These are phyloP conservation scores for Lophius piscatorius DNA, from an alignment of 2,113 vertebrate genomes.

Conservation along the genomic window DNA sequence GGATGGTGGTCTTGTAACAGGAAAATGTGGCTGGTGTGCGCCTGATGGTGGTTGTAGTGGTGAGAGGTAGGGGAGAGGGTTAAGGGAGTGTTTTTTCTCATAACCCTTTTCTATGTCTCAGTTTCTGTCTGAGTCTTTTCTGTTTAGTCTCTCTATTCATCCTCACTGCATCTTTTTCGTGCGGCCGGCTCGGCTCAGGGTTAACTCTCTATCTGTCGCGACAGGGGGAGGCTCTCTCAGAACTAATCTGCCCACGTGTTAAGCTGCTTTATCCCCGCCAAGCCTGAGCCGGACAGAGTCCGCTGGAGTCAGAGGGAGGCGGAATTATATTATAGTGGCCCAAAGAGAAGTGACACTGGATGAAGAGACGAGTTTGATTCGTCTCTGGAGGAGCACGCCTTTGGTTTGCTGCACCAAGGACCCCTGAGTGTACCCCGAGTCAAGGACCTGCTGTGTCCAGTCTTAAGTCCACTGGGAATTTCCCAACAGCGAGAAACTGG, in stretches of 20 bases:
- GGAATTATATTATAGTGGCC: too few relatives aligned
- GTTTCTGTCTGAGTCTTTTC: slow-evolving; percentile 19
- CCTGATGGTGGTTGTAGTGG: too few relatives aligned
- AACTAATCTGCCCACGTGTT: slow-evolving; percentile 78
- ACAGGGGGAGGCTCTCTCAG: slow-evolving; percentile 66
- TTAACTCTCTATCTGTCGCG: slow-evolving; percentile 40
- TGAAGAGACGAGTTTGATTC: slow-evolving; percentile 11
- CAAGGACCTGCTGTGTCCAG: slow-evolving; percentile 29
- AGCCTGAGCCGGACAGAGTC: slow-evolving; percentile 49
- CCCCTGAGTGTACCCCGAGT: slow-evolving; percentile 14
- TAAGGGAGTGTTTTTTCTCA: too few relatives aligned
- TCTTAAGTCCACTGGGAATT: slow-evolving; percentile 53
- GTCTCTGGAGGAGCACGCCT: slow-evolving; percentile 4
- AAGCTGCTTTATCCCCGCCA: slow-evolving; percentile 74
- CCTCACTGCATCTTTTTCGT: background rate
- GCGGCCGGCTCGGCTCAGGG: slow-evolving; percentile 20
- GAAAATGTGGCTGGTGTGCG: too few relatives aligned
- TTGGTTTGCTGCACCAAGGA: too few relatives aligned
- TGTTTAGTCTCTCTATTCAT: background rate
- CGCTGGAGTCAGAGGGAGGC: slow-evolving; percentile 39
- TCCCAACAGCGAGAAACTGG: slow-evolving; percentile 59
- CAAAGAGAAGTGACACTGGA: slow-evolving; percentile 44
- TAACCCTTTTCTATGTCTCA: too few relatives aligned
- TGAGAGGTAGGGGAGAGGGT: too few relatives aligned
- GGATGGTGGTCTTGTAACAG: too few relatives aligned